phyloP scores from a whole-genome alignment of 2,888 invertebrate species.

The Lepidocyrtinus sp. region DNA sequence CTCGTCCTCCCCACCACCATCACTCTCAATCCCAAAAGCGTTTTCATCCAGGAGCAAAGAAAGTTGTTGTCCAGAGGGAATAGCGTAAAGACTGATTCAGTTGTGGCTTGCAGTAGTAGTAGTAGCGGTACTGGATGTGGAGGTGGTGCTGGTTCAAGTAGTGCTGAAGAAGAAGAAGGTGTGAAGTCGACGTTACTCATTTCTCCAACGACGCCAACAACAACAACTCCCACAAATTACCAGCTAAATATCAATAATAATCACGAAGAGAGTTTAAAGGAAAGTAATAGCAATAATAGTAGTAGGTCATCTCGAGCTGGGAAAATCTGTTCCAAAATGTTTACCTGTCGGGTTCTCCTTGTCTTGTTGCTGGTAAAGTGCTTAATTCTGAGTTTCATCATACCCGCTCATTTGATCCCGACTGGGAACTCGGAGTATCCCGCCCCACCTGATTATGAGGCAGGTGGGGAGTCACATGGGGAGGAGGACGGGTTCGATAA shows the following conservation, averaged over 20 bases:
- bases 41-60: too few species aligned
- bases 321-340: conserved; percentile 42
- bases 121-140: conserved; percentile 21
- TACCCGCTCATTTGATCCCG: conserved; percentile 44
- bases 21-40: too few species aligned
- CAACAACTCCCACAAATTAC: too few species aligned
- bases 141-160: conserved; percentile 23
- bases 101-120: conserved; percentile 24
- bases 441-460: conserved; percentile 23
- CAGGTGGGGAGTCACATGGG: conserved; percentile 39
- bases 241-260: too few species aligned
- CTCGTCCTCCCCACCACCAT: conserved; percentile 30
- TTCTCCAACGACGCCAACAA: too few species aligned
- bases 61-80: too few species aligned
- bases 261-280: too few species aligned
- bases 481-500: conserved; percentile 56
- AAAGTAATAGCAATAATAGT: neutral
- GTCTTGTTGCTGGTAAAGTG: conserved; percentile 42
- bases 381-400: conserved; percentile 39
- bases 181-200: conserved; percentile 30
- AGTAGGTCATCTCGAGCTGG: neutral
- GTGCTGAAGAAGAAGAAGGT: conserved; percentile 21
- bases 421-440: conserved; percentile 40
- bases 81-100: too few species aligned
- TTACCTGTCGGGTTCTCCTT: conserved; percentile 46